phyloP scores from a whole-genome alignment of 2,113 vertebrate genomes.

The Oplegnathus fasciatus region DNA sequence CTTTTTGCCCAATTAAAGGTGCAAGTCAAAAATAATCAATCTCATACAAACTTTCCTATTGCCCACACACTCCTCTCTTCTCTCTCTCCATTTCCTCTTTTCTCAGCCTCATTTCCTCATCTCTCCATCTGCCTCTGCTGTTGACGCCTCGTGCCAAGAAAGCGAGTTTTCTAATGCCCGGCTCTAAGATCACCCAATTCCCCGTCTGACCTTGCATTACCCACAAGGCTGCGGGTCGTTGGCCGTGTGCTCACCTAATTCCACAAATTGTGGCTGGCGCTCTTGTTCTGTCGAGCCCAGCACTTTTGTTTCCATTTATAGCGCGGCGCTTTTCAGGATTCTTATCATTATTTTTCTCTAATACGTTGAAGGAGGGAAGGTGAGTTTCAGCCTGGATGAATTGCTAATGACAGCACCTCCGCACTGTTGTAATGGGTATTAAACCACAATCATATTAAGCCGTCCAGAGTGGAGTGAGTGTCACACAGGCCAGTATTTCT shows the following conservation, averaged over 20 bases:
- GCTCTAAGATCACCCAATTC: conserved; percentile 27
- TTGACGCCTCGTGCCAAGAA: conserved; percentile 2
- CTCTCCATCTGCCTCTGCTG: conserved; percentile 6
- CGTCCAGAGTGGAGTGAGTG: not conserved
- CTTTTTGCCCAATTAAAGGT: too few relatives aligned
- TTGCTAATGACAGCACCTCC: conserved; percentile 49
- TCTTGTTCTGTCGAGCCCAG: conserved; percentile 59
- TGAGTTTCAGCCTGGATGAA: conserved; percentile 28
- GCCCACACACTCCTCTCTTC: too few relatives aligned
- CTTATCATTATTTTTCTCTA: conserved; percentile 50
- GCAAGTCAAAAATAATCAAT: too few relatives aligned
- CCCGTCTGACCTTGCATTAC: conserved; percentile 60
- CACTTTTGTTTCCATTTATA: conserved; percentile 64
- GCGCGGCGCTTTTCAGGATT: conserved; percentile 43
- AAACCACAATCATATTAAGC: conserved; percentile 63
- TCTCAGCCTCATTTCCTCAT: not conserved
- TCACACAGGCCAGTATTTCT: conserved; percentile 13
- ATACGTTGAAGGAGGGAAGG: conserved; percentile 42
- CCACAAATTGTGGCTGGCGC: conserved; percentile 54
- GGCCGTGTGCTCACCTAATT: conserved; percentile 52
- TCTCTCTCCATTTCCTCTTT: not conserved
- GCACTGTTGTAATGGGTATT: conserved; percentile 59
- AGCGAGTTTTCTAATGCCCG: conserved; percentile 7
- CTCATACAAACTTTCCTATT: not conserved
- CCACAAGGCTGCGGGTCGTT: conserved; percentile 52